phyloP scores from a whole-genome alignment of 2,797 vertebrate species.

The Lacerta viridis region DNA sequence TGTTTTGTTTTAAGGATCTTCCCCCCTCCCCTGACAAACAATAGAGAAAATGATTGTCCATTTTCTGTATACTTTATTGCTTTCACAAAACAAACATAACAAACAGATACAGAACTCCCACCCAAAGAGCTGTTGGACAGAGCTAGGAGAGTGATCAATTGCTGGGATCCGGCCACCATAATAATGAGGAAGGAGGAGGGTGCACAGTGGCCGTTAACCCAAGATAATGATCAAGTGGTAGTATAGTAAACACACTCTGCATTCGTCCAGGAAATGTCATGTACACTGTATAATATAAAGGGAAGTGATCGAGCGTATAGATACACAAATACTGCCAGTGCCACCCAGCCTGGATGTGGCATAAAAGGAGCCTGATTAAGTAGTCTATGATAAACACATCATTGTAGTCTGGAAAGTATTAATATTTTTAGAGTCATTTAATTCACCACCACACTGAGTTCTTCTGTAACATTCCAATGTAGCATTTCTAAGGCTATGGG shows the following conservation, averaged over 20 bases:
- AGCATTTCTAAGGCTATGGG: not conserved
- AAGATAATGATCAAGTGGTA: conserved; percentile 66
- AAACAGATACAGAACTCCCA: conserved; percentile 62
- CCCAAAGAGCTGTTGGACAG: conserved; percentile 49
- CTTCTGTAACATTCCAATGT: conserved; percentile 24
- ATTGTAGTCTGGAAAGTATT: conserved; percentile 16
- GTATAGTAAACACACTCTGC: conserved; percentile 66
- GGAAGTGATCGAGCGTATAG: conserved; percentile 57
- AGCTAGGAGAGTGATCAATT: conserved; percentile 71
- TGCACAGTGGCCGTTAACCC: conserved; percentile 57
- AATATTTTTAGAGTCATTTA: conserved; percentile 19
- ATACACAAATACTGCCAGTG: conserved; percentile 67
- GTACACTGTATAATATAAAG: conserved; percentile 65
- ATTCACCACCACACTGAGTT: conserved; percentile 29
- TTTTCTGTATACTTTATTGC: conserved; percentile 54
- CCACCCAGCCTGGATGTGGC: conserved; percentile 64
- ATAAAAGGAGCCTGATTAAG: conserved; percentile 47
- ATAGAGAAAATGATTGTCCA: conserved; percentile 44
- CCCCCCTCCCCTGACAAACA: conserved; percentile 32
- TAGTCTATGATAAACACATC: conserved; percentile 38
- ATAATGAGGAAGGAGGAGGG: conserved; percentile 63
- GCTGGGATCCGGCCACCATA: conserved; percentile 55
- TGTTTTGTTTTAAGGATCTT: not conserved
- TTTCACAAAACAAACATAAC: conserved; percentile 57
- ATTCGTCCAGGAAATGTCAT: conserved; percentile 60